Conservation (phyloP, 2,797 vertebrate genomes). For the Pterois miles region DNA sequence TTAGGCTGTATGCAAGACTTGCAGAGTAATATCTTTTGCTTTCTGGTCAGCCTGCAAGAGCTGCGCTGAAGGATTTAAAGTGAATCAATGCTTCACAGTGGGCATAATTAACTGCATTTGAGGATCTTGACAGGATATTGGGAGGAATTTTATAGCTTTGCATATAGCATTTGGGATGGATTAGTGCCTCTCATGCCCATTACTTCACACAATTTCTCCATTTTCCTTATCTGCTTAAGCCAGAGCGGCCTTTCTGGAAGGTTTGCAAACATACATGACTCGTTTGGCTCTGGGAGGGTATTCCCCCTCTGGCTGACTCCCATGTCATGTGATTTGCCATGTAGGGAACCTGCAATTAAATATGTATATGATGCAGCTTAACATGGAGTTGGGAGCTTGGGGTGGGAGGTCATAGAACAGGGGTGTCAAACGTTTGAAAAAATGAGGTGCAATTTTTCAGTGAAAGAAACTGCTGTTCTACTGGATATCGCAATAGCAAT, state of each 20-base stretch:
- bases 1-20: conserved; percentile 75
- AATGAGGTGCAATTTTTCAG: no score
- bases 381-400: background rate
- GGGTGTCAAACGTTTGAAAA: no score
- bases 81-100: conserved; percentile 66
- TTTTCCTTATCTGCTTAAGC: conserved; percentile 62
- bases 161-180: conserved; percentile 56
- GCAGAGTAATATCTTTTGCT: conserved; percentile 71
- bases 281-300: conserved; percentile 27
- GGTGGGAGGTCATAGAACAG: conserved; percentile 19
- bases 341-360: conserved; percentile 33
- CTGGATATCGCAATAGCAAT: no score
- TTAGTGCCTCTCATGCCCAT: conserved; percentile 60
- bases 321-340: conserved; percentile 27
- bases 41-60: conserved; percentile 63
- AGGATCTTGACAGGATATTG: conserved; percentile 65
- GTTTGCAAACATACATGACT: conserved; percentile 51
- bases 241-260: conserved; percentile 49
- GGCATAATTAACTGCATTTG: conserved; percentile 71
- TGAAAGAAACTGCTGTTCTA: no score
- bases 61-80: conserved; percentile 64
- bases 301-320: conserved; percentile 43
- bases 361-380: conserved; percentile 52
- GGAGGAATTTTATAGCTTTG: conserved; percentile 36
- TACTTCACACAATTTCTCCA: conserved; percentile 62